These are phyloP conservation scores for Empidonax traillii DNA, from an alignment of 2,113 vertebrate species.

Conservation along the genomic window DNA sequence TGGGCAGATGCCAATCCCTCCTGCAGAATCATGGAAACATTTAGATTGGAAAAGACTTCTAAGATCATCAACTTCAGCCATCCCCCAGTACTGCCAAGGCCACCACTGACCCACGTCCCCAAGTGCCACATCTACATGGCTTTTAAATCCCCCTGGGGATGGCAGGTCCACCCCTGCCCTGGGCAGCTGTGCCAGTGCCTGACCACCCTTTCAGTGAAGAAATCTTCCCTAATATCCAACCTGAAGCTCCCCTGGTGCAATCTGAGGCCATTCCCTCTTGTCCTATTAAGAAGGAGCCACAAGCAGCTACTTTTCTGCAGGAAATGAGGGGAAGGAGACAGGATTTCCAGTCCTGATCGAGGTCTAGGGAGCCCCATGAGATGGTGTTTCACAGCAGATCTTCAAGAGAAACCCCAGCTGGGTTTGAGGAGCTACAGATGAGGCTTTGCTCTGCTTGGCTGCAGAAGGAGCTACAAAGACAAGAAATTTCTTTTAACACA, in stretches of 20 bases:
- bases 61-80: not conserved
- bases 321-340: not conserved
- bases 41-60: not conserved
- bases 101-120: not conserved
- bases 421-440: not conserved
- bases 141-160: not conserved
- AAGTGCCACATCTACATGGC: not conserved
- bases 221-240: not conserved
- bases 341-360: fast-evolving
- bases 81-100: not conserved
- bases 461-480: not conserved
- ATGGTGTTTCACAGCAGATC: not conserved
- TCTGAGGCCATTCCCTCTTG: not conserved
- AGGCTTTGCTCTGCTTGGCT: not conserved
- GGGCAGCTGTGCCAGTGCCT: not conserved
- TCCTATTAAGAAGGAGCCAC: not conserved
- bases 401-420: not conserved
- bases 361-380: not conserved
- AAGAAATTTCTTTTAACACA: not conserved
- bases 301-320: not conserved
- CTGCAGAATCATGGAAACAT: not conserved
- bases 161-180: not conserved
- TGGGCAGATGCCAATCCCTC: not conserved
- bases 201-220: not conserved
- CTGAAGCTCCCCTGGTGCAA: not conserved